Evolutionary conservation across 2,888 invertebrate species (phyloP), one percentile per base, ranked within the genome.

Genomic region (Lingula anatina): DNA sequence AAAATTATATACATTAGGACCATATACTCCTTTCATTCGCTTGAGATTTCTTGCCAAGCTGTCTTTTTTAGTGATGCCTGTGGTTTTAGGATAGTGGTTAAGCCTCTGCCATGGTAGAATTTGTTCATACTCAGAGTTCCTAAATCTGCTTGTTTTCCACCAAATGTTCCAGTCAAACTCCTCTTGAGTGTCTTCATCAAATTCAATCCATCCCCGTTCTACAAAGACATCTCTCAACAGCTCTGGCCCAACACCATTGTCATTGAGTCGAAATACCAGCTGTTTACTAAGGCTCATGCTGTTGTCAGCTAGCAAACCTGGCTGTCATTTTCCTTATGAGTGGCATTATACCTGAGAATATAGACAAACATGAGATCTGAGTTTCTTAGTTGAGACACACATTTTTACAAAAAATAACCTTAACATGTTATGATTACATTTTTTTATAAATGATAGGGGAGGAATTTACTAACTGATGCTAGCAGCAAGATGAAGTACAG

Each of bases 11-110:
- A 67, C 62, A 4, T 87, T 84, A n/a, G 85, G 80, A 39, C 89
- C 89, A 66, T 89, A 87, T 40, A 89, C 84, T 62, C 86, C 86
- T 69, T 83, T 84, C 89, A 90, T 89, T 62, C 88, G 87, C 52
- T 65, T 65, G 46, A 90, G 77, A 59, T 87, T 85, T 52, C 90
- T 79, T 1, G 88, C 87, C 44, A 90, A 79, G 65, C 85, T 86
- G 71, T 90, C 90, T 71, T 90, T 90, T 43, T 87, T 81, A 66
- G 89, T 90, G 68, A 90, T 88, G n/a, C 86, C 84, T 27, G 88
- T 88, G 23, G 70, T 64, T 43, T 69, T 66, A 9, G 89, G 89
- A 68, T 89, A 88, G 73, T 89, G 88, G 73, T 90, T 90, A 70
- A 89, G 55, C 23, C 73, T 60, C 55, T 77, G 77, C 70, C 71